Evolutionary conservation across 2,888 invertebrate species (phyloP).

Genomic region (Dryomyza anilis): DNA sequence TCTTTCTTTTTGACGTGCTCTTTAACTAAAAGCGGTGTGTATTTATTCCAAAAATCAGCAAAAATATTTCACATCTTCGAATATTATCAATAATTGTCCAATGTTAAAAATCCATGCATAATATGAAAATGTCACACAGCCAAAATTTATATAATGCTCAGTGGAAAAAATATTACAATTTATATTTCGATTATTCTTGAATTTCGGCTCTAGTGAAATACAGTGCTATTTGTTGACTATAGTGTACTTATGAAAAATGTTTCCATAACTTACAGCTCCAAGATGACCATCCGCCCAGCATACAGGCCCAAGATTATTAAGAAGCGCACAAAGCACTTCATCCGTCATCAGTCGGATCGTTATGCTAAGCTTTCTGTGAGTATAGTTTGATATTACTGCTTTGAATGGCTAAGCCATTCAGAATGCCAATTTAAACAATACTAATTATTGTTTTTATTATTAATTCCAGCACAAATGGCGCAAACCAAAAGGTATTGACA

Average conservation of each 20-base stretch:
- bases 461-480: constrained; percentile 91
- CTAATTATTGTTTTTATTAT: too few species aligned
- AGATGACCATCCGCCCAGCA: constrained; percentile 88
- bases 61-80: constrained; percentile 45
- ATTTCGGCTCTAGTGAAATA: too few species aligned
- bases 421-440: background rate
- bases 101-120: background rate
- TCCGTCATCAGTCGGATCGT: constrained; percentile 97
- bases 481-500: constrained; percentile 99
- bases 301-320: constrained; percentile 91
- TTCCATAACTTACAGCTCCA: constrained; percentile 59
- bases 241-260: constrained; percentile 8
- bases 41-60: constrained; percentile 45
- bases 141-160: too few species aligned
- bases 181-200: too few species aligned
- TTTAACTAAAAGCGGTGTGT: constrained; percentile 53
- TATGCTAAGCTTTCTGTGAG: constrained; percentile 92
- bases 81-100: constrained; percentile 22
- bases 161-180: background rate
- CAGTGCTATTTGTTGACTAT: too few species aligned
- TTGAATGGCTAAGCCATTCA: background rate
- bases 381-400: constrained; percentile 27
- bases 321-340: constrained; percentile 98
- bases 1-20: constrained; percentile 59
- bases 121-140: too few species aligned